Evolutionary conservation across 1,140 invertebrate species (phyloP).

Genomic region (Tetragonula clypearis): DNA sequence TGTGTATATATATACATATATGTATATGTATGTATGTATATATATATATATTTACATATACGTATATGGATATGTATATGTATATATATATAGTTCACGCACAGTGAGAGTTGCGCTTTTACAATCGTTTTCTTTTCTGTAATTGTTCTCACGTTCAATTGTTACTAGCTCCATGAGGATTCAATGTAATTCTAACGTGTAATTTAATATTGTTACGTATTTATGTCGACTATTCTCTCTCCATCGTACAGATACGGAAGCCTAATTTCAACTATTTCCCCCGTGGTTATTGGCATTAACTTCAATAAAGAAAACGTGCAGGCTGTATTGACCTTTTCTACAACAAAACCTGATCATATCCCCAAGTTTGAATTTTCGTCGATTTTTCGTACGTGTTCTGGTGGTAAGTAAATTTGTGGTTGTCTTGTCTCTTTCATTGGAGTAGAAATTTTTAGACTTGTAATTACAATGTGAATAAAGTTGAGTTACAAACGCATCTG

Average conservation of each 20-base stretch:
- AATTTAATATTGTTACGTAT: conserved; percentile 68
- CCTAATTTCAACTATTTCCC: conserved; percentile 61
- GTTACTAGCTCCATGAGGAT: conserved; percentile 68
- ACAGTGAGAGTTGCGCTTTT: conserved; percentile 54
- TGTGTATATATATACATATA: no score
- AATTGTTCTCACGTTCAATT: conserved; percentile 27
- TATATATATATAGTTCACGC: conserved; percentile 11
- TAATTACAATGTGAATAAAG: neutral
- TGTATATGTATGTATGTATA: neutral
- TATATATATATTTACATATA: no score
- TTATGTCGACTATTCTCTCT: conserved; percentile 43
- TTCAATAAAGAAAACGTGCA: conserved; percentile 73
- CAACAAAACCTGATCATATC: conserved; percentile 21
- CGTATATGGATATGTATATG: no score
- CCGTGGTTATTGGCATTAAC: conserved; percentile 71
- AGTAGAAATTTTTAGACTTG: neutral
- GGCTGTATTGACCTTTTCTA: conserved; percentile 47
- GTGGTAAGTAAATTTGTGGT: neutral
- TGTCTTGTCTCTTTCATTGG: neutral
- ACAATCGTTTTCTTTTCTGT: conserved; percentile 61
- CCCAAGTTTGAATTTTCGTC: neutral
- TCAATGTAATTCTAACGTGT: conserved; percentile 65
- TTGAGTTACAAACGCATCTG: neutral
- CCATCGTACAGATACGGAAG: conserved; percentile 46
- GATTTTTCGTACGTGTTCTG: neutral